phyloP scores from a whole-genome alignment of 2,888 invertebrate species.

The Actias luna region DNA sequence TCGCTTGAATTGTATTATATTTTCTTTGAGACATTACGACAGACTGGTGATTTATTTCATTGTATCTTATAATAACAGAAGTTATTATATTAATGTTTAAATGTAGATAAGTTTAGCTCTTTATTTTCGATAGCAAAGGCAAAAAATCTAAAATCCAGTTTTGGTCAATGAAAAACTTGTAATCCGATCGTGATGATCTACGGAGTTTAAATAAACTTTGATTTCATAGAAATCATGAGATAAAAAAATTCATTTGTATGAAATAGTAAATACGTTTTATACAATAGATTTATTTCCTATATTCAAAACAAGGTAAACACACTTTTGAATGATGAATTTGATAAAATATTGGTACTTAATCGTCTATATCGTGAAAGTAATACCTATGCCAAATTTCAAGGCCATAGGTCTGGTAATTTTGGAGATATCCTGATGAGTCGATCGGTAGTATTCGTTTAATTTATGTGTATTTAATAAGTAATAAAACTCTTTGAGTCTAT shows the following conservation, averaged over 20 bases:
- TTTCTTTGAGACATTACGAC: slow-evolving; percentile 40
- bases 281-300: not conserved
- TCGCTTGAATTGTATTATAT: slow-evolving; percentile 55
- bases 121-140: not conserved
- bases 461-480: too few species aligned
- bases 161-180: not conserved
- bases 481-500: too few species aligned
- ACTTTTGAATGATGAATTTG: not conserved
- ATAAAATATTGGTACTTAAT: not conserved
- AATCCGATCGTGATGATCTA: not conserved
- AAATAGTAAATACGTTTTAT: not conserved
- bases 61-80: slow-evolving; percentile 9
- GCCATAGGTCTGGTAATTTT: too few species aligned
- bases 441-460: too few species aligned
- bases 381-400: too few species aligned
- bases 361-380: too few species aligned
- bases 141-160: not conserved
- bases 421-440: too few species aligned
- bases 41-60: slow-evolving; percentile 12
- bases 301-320: not conserved
- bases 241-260: not conserved
- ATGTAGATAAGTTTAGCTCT: slow-evolving; percentile 2
- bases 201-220: not conserved
- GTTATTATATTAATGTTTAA: not conserved
- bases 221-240: not conserved